These are phyloP conservation scores for Sicus ferrugineus DNA, from an alignment of 2,888 invertebrate genomes.

Conservation along the genomic window DNA sequence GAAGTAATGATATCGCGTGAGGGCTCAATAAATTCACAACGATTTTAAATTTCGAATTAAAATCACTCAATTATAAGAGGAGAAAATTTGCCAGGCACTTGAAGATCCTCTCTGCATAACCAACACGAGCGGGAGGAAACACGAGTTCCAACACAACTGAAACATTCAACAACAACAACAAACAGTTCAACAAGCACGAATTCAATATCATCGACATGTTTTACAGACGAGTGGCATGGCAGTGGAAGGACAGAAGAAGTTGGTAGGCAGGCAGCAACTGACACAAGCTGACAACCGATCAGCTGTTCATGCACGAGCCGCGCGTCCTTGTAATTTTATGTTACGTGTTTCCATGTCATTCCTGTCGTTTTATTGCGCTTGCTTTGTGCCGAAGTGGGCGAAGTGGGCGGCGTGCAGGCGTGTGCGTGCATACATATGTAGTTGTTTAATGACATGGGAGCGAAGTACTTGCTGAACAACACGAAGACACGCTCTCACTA, in stretches of 20 bases:
- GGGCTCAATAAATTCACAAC: too few species aligned
- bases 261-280: too few species aligned
- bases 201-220: slow-evolving; percentile 33
- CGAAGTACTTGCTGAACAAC: too few species aligned
- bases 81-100: too few species aligned
- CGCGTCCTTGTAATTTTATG: slow-evolving; percentile 30
- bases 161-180: slow-evolving; percentile 33
- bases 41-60: too few species aligned
- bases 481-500: neutral
- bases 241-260: slow-evolving; percentile 7
- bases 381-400: slow-evolving; percentile 4
- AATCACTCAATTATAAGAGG: neutral
- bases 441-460: too few species aligned
- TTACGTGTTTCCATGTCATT: slow-evolving; percentile 28
- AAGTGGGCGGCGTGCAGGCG: neutral
- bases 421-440: slow-evolving; percentile 1
- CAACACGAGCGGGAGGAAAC: too few species aligned
- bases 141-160: too few species aligned
- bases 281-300: neutral
- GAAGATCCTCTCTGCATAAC: too few species aligned
- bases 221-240: slow-evolving; percentile 3
- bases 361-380: slow-evolving; percentile 15
- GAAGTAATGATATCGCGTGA: too few species aligned
- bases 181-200: slow-evolving; percentile 33
- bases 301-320: slow-evolving; percentile 16